phyloP scores from a whole-genome alignment of 2,113 vertebrate species.

The Cyphomyrus discorhynchus region DNA sequence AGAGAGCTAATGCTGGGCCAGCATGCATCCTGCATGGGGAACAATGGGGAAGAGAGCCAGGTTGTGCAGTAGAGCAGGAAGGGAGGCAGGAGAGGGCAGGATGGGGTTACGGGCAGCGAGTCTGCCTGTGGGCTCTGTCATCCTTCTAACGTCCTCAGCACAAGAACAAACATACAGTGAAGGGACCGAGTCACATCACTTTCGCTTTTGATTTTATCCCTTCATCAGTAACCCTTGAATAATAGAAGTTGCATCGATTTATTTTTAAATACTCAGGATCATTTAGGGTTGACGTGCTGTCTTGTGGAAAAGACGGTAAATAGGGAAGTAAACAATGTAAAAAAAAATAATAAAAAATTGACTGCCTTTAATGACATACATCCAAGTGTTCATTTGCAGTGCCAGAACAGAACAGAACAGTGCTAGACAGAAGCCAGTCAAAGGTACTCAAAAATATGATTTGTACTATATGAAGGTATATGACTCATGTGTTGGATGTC shows the following conservation, averaged over 20 bases:
- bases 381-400: background rate
- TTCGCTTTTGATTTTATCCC: background rate
- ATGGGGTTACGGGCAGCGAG: too few species aligned
- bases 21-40: constrained; percentile 45
- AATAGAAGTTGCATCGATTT: background rate
- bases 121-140: too few species aligned
- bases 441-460: background rate
- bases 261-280: background rate
- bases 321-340: too few species aligned
- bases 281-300: background rate
- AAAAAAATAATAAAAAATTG: background rate
- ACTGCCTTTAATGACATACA: background rate
- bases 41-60: background rate
- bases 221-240: background rate
- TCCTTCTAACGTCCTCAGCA: background rate
- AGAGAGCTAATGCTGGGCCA: constrained; percentile 34
- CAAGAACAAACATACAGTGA: background rate
- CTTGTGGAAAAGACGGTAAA: background rate
- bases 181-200: background rate
- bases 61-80: background rate
- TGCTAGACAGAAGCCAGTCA: background rate
- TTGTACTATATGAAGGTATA: background rate
- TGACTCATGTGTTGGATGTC: background rate
- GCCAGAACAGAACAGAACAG: too few species aligned
- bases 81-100: too few species aligned